Conservation (phyloP, 53 echinoderm and acorn worm genomes). For the Paelopatides confundens region DNA sequence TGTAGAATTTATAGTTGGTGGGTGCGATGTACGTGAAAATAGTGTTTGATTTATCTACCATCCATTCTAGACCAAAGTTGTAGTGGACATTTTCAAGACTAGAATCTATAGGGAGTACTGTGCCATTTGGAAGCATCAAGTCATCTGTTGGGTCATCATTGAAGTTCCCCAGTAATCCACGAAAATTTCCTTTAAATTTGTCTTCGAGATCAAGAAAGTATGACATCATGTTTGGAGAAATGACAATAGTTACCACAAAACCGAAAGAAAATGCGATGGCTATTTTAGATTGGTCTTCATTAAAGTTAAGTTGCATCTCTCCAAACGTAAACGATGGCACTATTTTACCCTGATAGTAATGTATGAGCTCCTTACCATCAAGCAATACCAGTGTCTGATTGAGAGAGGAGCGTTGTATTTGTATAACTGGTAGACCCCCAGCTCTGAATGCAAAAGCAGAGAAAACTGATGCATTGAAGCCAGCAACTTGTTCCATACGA, state of each 20-base stretch:
- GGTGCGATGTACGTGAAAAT: not conserved
- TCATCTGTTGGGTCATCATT: constrained; percentile 68
- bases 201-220: constrained; percentile 52
- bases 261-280: constrained; percentile 40
- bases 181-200: constrained; percentile 48
- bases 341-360: not conserved
- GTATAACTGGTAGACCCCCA: constrained; percentile 41
- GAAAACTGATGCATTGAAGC: constrained; percentile 57
- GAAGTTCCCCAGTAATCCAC: constrained; percentile 61
- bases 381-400: constrained; percentile 58
- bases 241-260: constrained; percentile 36
- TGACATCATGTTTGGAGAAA: constrained; percentile 52
- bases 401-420: constrained; percentile 51
- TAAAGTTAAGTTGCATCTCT: constrained; percentile 34
- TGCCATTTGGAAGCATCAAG: constrained; percentile 56
- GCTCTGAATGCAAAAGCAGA: constrained; percentile 63
- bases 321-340: constrained; percentile 20
- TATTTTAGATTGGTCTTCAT: constrained; percentile 39
- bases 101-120: constrained; percentile 23
- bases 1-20: constrained; percentile 46
- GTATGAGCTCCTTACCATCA: constrained; percentile 30
- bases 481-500: constrained; percentile 68
- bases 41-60: constrained; percentile 2
- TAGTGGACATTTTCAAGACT: constrained; percentile 44
- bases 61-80: constrained; percentile 56